Conservation (phyloP, 2,797 vertebrate species). For the Alauda arvensis region DNA sequence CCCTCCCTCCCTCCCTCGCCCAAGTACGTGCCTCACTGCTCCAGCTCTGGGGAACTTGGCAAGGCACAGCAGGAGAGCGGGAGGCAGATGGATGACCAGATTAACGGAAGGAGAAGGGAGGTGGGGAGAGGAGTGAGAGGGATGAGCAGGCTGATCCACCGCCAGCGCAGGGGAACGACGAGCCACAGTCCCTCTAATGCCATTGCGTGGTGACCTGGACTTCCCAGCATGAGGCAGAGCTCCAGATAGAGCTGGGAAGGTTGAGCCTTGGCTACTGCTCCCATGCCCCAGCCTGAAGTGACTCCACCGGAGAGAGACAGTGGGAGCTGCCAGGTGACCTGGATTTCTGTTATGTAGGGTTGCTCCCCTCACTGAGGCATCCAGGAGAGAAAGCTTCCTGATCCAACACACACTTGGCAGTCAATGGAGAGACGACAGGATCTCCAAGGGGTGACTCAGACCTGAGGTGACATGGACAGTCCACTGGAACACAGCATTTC, state of each 20-base stretch:
- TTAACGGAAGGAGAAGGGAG: constrained; percentile 6
- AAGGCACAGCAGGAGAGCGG: neutral
- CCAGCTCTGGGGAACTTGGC: constrained; percentile 40
- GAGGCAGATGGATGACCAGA: constrained; percentile 38
- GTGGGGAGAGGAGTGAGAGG: neutral
- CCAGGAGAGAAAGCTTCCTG: neutral
- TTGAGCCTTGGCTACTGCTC: neutral
- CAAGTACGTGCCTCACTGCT: constrained; percentile 17
- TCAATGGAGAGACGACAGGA: neutral
- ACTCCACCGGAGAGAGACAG: neutral
- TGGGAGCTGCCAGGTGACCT: neutral
- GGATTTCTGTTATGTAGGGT: neutral
- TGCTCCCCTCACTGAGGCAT: neutral
- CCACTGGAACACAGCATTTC: neutral
- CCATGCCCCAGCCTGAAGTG: neutral
- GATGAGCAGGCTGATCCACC: neutral
- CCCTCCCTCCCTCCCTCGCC: neutral
- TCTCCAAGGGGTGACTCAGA: neutral
- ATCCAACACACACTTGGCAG: neutral
- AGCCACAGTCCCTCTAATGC: neutral
- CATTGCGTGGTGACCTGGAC: neutral
- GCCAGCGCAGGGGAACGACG: neutral
- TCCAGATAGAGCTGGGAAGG: neutral
- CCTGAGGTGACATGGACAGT: neutral
- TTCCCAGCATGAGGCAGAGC: neutral